Evolutionary conservation across 2,797 vertebrate genomes (phyloP).

Genomic region (Vultur gryphus): DNA sequence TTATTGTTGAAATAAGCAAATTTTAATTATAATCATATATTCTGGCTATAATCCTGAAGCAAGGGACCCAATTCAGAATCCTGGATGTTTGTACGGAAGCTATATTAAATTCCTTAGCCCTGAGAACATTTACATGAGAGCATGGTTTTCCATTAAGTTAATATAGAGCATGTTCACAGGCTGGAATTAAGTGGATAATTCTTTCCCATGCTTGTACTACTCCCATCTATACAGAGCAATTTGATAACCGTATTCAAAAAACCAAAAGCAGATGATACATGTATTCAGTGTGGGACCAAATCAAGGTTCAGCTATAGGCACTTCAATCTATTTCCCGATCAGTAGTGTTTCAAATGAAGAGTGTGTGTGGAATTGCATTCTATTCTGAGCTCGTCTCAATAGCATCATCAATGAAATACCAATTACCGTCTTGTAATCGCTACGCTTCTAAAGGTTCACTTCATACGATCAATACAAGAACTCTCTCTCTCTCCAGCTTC

Average conservation of each 20-base stretch:
- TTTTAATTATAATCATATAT: neutral
- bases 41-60: neutral
- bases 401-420: neutral
- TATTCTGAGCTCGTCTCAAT: neutral
- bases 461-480: neutral
- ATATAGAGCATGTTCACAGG: neutral
- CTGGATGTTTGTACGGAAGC: neutral
- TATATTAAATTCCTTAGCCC: neutral
- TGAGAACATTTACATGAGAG: neutral
- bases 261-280: neutral
- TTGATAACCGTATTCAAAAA: neutral
- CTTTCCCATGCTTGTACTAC: neutral
- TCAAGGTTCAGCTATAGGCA: neutral
- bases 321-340: neutral
- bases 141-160: neutral
- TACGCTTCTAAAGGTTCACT: neutral
- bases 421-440: neutral
- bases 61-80: neutral
- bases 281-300: neutral
- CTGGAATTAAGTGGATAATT: neutral
- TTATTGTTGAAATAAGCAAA: neutral
- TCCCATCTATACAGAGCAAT: neutral
- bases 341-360: neutral
- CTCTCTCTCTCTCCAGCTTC: neutral
- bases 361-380: neutral